Conservation (phyloP, 2,113 vertebrate species). For the Elachura formosa region DNA sequence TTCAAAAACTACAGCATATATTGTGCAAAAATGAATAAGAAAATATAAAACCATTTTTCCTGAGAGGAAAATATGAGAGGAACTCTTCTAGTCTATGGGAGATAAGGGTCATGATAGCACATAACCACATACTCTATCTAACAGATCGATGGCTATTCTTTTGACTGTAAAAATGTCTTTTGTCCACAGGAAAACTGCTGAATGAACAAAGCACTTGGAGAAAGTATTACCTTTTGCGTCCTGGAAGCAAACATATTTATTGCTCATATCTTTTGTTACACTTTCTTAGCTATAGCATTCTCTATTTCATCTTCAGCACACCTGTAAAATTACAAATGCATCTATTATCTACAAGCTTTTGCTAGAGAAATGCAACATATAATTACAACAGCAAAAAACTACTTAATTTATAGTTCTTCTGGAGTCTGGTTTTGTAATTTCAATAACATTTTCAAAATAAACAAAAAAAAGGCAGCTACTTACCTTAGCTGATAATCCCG, state of each 20-base stretch:
- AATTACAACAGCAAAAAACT: constrained; percentile 55
- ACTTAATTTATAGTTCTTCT: constrained; percentile 12
- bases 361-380: constrained; percentile 30
- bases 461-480: background rate
- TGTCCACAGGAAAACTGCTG: constrained; percentile 32
- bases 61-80: too few species aligned
- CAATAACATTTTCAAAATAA: constrained; percentile 9
- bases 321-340: constrained; percentile 14
- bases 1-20: background rate
- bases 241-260: constrained; percentile 54
- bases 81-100: background rate
- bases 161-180: constrained; percentile 44
- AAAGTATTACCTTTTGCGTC: constrained; percentile 15
- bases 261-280: constrained; percentile 13
- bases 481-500: background rate
- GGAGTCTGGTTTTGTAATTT: constrained; percentile 24
- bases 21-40: background rate
- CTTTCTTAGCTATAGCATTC: constrained; percentile 35
- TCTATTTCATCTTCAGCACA: constrained; percentile 40
- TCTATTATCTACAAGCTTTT: constrained; percentile 39
- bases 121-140: background rate
- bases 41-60: background rate
- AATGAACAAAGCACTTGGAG: constrained; percentile 38
- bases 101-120: background rate
- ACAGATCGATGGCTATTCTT: constrained; percentile 14